These are phyloP conservation scores for Scaptomyza flava DNA, from an alignment of 2,888 invertebrate species.

Conservation along the genomic window DNA sequence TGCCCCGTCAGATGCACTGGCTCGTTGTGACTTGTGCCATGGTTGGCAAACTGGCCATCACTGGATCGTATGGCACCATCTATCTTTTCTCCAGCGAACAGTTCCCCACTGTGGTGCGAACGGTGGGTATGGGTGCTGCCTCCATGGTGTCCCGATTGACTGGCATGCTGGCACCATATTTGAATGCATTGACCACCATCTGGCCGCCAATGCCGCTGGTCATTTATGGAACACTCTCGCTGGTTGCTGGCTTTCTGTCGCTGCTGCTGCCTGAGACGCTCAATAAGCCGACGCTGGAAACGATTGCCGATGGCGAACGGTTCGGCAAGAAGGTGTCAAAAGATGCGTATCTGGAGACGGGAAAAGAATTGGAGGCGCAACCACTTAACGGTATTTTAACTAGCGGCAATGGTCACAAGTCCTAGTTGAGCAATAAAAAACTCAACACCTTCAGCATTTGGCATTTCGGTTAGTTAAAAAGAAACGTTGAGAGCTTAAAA, in stretches of 20 bases:
- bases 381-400: conserved; percentile 57
- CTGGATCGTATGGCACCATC: conserved; percentile 90
- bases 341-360: conserved; percentile 63
- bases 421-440: conserved; percentile 23
- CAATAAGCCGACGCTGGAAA: conserved; percentile 91
- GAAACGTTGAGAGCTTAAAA: not conserved
- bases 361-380: conserved; percentile 61
- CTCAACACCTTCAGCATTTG: not conserved
- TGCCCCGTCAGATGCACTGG: conserved; percentile 86
- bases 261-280: conserved; percentile 91
- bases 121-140: conserved; percentile 93
- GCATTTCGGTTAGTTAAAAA: not conserved
- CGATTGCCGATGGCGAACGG: conserved; percentile 91
- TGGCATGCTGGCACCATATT: conserved; percentile 88
- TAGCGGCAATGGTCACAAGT: conserved; percentile 46
- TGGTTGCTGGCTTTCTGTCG: conserved; percentile 90
- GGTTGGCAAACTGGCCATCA: conserved; percentile 90
- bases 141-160: conserved; percentile 95
- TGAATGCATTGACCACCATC: conserved; percentile 88
- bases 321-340: conserved; percentile 85
- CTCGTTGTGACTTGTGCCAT: conserved; percentile 87
- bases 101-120: conserved; percentile 91
- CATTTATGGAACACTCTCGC: conserved; percentile 89
- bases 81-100: conserved; percentile 91
- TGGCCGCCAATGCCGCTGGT: conserved; percentile 89